Percentiles rank a stretch among this genome's conserved stretches.
Evolutionary conservation across 2,888 invertebrate genomes (phyloP).

Genomic region (Herminia tarsipennalis): DNA sequence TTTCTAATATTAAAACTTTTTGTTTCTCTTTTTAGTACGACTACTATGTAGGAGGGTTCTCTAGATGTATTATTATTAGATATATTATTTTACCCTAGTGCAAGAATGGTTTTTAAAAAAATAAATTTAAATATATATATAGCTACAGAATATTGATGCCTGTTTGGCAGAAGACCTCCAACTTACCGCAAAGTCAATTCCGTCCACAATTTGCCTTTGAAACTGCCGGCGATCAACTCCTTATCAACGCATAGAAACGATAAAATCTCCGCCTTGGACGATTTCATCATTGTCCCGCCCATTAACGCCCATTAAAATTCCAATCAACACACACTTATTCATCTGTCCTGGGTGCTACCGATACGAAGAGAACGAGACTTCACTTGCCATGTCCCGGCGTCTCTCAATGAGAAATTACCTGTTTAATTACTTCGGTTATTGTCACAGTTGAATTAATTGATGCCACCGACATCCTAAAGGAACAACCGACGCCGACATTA

Average conservation of each 20-base stretch:
- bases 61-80: too few relatives aligned
- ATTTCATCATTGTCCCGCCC: conserved; percentile 83
- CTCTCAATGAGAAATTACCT: conserved; percentile 68
- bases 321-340: conserved; percentile 83
- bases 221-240: conserved; percentile 71
- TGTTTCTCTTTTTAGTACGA: too few relatives aligned
- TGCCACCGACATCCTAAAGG: conserved; percentile 39
- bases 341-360: conserved; percentile 62
- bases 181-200: conserved; percentile 54
- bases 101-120: too few relatives aligned
- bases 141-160: neutral
- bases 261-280: conserved; percentile 74
- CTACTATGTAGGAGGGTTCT: too few relatives aligned
- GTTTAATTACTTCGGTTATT: conserved; percentile 63
- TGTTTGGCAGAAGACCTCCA: neutral
- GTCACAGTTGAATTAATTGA: conserved; percentile 45
- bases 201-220: conserved; percentile 83
- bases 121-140: neutral
- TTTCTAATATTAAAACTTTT: too few relatives aligned
- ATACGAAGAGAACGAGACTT: conserved; percentile 47
- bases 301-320: conserved; percentile 83
- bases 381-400: conserved; percentile 60
- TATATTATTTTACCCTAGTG: too few relatives aligned
- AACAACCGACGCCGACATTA: conserved; percentile 38
- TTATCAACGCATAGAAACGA: conserved; percentile 77